Conservation (phyloP, 2,888 invertebrate genomes). For the Epirrita christyi region DNA sequence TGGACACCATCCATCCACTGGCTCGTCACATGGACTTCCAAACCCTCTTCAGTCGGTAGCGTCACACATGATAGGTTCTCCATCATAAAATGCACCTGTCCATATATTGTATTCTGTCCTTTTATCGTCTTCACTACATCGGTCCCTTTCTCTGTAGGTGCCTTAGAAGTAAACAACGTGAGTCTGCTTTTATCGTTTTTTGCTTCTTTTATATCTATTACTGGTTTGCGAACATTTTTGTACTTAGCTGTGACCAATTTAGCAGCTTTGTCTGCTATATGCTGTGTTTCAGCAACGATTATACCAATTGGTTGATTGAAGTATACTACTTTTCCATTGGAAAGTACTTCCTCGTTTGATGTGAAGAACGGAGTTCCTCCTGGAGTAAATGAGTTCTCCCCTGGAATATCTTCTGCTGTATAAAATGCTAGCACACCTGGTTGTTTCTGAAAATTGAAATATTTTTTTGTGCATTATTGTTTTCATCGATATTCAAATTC, state of each 20-base stretch:
- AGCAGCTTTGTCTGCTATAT: slow-evolving; percentile 82
- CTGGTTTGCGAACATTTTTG: slow-evolving; percentile 61
- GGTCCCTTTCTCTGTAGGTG: slow-evolving; percentile 56
- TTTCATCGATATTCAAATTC: neutral
- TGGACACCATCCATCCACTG: slow-evolving; percentile 87
- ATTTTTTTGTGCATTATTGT: neutral
- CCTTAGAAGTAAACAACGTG: slow-evolving; percentile 37
- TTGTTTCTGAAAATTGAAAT: slow-evolving; percentile 67
- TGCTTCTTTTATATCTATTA: slow-evolving; percentile 50
- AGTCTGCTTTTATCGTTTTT: slow-evolving; percentile 51
- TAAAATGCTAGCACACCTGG: slow-evolving; percentile 87
- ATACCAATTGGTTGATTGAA: slow-evolving; percentile 64
- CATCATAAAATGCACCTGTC: slow-evolving; percentile 90
- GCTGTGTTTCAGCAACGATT: slow-evolving; percentile 84
- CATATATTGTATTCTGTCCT: slow-evolving; percentile 81
- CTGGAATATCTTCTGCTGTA: slow-evolving; percentile 87
- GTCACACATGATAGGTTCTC: slow-evolving; percentile 87
- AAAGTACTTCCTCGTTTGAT: slow-evolving; percentile 68
- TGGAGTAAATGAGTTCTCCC: slow-evolving; percentile 82
- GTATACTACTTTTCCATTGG: slow-evolving; percentile 63
- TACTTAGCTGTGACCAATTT: slow-evolving; percentile 83
- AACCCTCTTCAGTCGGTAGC: slow-evolving; percentile 88
- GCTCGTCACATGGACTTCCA: slow-evolving; percentile 85
- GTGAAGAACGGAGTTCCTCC: slow-evolving; percentile 36
- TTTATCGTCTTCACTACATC: slow-evolving; percentile 70